Evolutionary conservation across 2,113 vertebrate genomes (phyloP).

Genomic region (Monopterus albus): DNA sequence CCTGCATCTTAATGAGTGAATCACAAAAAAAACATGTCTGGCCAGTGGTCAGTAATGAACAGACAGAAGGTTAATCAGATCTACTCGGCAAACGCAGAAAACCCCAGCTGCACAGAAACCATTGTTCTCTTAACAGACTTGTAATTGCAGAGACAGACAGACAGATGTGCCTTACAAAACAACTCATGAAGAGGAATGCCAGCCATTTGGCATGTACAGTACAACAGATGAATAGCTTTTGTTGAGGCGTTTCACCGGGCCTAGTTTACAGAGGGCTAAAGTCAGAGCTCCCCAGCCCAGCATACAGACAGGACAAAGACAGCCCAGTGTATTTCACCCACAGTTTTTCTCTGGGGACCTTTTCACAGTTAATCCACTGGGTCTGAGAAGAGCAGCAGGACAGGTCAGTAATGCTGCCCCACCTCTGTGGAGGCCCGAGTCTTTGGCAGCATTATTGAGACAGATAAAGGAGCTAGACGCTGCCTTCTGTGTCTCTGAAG

Average conservation of each 20-base stretch:
- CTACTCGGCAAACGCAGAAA: conserved; percentile 66
- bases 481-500: conserved; percentile 74
- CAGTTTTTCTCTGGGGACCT: conserved; percentile 75
- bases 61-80: conserved; percentile 78
- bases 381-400: conserved; percentile 77
- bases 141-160: conserved; percentile 73
- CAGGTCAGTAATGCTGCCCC: conserved; percentile 76
- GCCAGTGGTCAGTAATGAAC: conserved; percentile 65
- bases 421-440: conserved; percentile 68
- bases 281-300: conserved; percentile 71
- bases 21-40: conserved; percentile 49
- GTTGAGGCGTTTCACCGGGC: conserved; percentile 76
- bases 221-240: conserved; percentile 79
- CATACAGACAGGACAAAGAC: conserved; percentile 78
- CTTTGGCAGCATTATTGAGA: conserved; percentile 75
- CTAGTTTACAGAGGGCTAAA: conserved; percentile 76
- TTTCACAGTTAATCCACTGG: conserved; percentile 79
- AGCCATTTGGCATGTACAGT: conserved; percentile 79
- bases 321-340: conserved; percentile 73
- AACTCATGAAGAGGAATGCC: conserved; percentile 76
- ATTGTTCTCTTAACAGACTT: conserved; percentile 79
- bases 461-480: conserved; percentile 74
- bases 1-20: conserved; percentile 49
- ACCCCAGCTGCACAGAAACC: conserved; percentile 75
- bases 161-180: conserved; percentile 79